A percentile compares a stretch with the other conserved stretches of the same genome.
Conservation (phyloP, 1,140 invertebrate species). For the Drosophila mauritiana region DNA sequence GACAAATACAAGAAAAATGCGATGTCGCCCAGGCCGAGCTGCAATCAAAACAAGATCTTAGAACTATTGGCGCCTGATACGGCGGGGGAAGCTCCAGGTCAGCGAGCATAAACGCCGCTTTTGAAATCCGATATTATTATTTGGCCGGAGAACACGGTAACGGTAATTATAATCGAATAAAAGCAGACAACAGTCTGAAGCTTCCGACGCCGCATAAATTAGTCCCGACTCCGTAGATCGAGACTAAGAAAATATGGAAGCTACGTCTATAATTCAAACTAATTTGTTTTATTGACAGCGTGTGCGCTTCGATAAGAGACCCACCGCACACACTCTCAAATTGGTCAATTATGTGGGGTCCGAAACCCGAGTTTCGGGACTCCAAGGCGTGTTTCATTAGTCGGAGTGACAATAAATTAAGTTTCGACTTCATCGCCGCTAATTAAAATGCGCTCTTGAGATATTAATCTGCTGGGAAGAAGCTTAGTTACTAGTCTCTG, state of each 20-base stretch:
- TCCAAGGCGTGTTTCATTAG: conserved; percentile 75
- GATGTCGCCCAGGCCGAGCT: conserved; percentile 46
- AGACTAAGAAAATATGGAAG: conserved; percentile 53
- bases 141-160: conserved; percentile 45
- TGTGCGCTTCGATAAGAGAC: conserved; percentile 57
- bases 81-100: conserved; percentile 54
- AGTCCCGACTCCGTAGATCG: conserved; percentile 14
- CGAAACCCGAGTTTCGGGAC: not conserved
- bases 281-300: conserved; percentile 84
- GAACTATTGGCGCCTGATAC: conserved; percentile 79
- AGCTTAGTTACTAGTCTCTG: conserved; percentile 52
- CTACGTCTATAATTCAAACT: conserved; percentile 80
- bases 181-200: conserved; percentile 67
- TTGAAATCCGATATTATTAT: conserved; percentile 81
- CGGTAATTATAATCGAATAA: conserved; percentile 83
- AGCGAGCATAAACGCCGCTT: conserved; percentile 71
- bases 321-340: conserved; percentile 52
- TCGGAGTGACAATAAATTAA: conserved; percentile 81
- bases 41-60: conserved; percentile 83
- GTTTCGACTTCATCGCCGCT: conserved; percentile 63
- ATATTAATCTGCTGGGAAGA: conserved; percentile 81
- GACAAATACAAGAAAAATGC: conserved; percentile 58
- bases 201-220: conserved; percentile 80
- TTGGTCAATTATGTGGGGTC: conserved; percentile 74
- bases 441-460: conserved; percentile 81